These are phyloP conservation scores for Trichonephila clavipes DNA, from an alignment of 1,140 invertebrate species.

Conservation along the genomic window DNA sequence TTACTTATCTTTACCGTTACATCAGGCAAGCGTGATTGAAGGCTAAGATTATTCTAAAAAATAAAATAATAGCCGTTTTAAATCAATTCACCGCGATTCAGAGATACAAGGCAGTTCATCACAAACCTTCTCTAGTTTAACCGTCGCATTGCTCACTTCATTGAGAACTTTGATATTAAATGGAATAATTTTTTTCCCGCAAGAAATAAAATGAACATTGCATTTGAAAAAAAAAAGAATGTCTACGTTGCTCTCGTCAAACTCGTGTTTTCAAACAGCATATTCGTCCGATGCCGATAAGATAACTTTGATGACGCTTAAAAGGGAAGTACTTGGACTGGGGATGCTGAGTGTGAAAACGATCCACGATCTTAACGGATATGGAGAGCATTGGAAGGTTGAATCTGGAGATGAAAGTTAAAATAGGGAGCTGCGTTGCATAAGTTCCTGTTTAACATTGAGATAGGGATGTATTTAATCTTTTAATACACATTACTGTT, in stretches of 20 bases:
- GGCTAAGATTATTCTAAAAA: not conserved
- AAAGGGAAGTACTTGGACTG: conserved; percentile 29
- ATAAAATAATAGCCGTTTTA: too few relatives aligned
- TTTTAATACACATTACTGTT: too few relatives aligned
- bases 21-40: not conserved
- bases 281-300: not conserved
- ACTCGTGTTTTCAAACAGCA: not conserved
- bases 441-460: not conserved
- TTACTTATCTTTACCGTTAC: not conserved
- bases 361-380: not conserved
- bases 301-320: not conserved
- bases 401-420: not conserved
- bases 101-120: too few relatives aligned
- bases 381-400: not conserved
- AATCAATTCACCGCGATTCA: too few relatives aligned
- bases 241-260: not conserved
- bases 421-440: not conserved
- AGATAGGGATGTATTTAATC: not conserved
- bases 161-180: too few relatives aligned
- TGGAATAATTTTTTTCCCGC: too few relatives aligned
- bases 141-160: too few relatives aligned
- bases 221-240: too few relatives aligned
- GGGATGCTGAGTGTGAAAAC: not conserved
- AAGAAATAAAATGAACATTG: too few relatives aligned
- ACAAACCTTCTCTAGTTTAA: too few relatives aligned